Conservation (phyloP, 1,140 invertebrate species). For the Ridgeia piscesae region DNA sequence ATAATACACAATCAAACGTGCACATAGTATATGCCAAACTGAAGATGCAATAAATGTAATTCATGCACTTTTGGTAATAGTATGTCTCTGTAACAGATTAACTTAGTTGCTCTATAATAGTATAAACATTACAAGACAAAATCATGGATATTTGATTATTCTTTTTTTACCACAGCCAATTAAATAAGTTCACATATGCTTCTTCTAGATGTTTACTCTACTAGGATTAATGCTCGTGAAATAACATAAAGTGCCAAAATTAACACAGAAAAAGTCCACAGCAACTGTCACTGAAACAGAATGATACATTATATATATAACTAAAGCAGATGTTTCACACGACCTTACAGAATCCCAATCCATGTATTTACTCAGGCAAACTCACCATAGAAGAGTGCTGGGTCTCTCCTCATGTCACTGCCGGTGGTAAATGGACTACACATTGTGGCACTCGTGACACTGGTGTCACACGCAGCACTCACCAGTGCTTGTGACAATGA, state of each 20-base stretch:
- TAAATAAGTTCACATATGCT: background rate
- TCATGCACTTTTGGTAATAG: background rate
- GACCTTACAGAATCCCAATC: background rate
- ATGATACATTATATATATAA: too few species aligned
- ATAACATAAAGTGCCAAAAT: background rate
- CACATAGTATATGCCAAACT: background rate
- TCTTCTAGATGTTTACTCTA: background rate
- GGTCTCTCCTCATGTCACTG: background rate
- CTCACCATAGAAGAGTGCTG: background rate
- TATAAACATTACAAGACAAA: background rate
- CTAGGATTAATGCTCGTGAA: background rate
- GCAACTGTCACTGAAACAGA: too few species aligned
- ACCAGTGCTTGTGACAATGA: background rate
- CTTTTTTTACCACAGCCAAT: background rate
- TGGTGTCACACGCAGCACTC: background rate
- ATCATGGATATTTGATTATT: background rate
- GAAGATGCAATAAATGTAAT: background rate
- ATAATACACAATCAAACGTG: background rate
- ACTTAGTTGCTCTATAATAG: background rate
- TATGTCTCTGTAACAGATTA: background rate
- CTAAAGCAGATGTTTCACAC: background rate
- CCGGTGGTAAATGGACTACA: background rate
- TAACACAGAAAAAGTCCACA: background rate
- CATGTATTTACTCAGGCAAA: background rate
- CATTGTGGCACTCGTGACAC: background rate